A percentile compares a stretch with the other conserved stretches of the same genome.
Evolutionary conservation across 2,888 invertebrate genomes (phyloP).

Genomic region (Drosophila anomelani): DNA sequence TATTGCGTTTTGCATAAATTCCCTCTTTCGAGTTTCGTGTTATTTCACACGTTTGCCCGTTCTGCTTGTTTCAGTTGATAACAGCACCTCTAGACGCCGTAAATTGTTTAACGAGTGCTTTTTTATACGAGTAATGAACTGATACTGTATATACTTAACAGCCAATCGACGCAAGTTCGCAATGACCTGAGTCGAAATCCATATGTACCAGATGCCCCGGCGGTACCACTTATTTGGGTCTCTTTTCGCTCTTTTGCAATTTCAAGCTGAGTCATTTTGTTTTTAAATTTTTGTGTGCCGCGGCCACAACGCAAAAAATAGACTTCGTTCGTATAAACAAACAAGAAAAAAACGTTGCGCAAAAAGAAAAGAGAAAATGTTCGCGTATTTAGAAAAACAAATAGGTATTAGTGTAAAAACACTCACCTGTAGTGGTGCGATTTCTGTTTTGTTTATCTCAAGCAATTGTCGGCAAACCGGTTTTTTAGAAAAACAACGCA

Average conservation of each 20-base stretch:
- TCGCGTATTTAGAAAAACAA: slow-evolving; percentile 44
- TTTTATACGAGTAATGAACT: slow-evolving; percentile 19
- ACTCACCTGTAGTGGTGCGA: slow-evolving; percentile 16
- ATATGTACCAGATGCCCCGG: slow-evolving; percentile 1
- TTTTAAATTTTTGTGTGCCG: slow-evolving; percentile 48
- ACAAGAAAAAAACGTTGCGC: slow-evolving; percentile 41
- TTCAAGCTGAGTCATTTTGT: slow-evolving; percentile 70
- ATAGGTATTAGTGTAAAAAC: slow-evolving; percentile 21
- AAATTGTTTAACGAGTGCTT: slow-evolving; percentile 30
- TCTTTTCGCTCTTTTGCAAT: slow-evolving; percentile 52
- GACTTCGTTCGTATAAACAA: slow-evolving; percentile 41
- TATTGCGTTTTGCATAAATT: slow-evolving; percentile 51
- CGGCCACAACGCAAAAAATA: slow-evolving; percentile 55
- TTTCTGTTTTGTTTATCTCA: slow-evolving; percentile 39
- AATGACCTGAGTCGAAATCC: slow-evolving; percentile 7
- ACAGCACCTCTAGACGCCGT: slow-evolving; percentile 19
- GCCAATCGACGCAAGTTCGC: slow-evolving; percentile 10
- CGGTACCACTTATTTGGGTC: slow-evolving; percentile 19
- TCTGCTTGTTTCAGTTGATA: slow-evolving; percentile 23
- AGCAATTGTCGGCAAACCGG: slow-evolving; percentile 55
- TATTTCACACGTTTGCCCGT: slow-evolving; percentile 32
- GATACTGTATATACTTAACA: slow-evolving; percentile 14
- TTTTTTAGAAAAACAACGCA: slow-evolving; percentile 42
- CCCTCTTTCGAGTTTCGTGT: slow-evolving; percentile 14
- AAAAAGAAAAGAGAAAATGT: slow-evolving; percentile 65